Conservation (phyloP, 2,888 invertebrate genomes). For the Eledone cirrhosa region DNA sequence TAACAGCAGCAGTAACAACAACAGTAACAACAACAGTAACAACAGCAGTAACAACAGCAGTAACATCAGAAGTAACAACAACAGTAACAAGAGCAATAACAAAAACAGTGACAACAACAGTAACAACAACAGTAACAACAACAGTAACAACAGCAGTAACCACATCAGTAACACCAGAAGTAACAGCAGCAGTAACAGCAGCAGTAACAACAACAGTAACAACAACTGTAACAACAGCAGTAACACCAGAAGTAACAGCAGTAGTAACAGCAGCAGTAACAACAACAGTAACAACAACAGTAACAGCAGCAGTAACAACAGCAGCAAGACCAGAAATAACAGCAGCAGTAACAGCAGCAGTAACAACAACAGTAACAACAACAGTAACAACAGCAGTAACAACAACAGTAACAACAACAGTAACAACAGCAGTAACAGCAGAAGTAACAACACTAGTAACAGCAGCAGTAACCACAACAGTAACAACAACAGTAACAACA, state of each 20-base stretch:
- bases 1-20: conserved; percentile 19
- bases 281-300: conserved; percentile 10
- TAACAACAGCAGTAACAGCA: too few relatives aligned
- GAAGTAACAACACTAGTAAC: too few relatives aligned
- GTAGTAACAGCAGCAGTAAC: not conserved
- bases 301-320: too few relatives aligned
- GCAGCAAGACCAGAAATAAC: too few relatives aligned
- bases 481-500: too few relatives aligned
- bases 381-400: not conserved
- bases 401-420: conserved; percentile 14
- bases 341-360: conserved; percentile 9
- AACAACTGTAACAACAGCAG: too few relatives aligned
- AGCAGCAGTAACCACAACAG: too few relatives aligned
- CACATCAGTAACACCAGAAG: too few relatives aligned
- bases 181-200: conserved; percentile 20
- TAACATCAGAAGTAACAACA: too few relatives aligned
- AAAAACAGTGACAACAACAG: conserved; percentile 17
- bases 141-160: conserved; percentile 4
- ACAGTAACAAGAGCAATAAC: conserved; percentile 2
- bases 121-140: conserved; percentile 17
- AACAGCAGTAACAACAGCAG: conserved; percentile 22
- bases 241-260: too few relatives aligned
- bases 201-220: not conserved
- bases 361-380: conserved; percentile 15
- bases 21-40: conserved; percentile 16